Evolutionary conservation across 2,113 vertebrate genomes (phyloP).

Genomic region (Odocoileus hemionus): DNA sequence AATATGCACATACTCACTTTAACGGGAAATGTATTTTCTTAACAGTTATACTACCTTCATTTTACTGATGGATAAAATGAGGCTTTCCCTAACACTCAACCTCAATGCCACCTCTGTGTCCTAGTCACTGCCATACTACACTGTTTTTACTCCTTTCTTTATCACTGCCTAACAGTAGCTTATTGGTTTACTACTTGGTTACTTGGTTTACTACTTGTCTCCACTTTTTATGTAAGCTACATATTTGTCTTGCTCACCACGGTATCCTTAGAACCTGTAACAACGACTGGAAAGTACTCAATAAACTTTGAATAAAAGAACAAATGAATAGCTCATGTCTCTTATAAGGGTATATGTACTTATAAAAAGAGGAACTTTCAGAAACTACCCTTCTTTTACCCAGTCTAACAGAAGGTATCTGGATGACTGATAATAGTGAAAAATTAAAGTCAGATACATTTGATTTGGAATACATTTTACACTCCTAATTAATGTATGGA

Average conservation of each 20-base stretch:
- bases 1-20: background rate
- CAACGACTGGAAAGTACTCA: background rate
- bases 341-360: background rate
- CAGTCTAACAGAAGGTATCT: background rate
- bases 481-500: background rate
- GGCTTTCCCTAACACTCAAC: background rate
- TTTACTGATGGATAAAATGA: background rate
- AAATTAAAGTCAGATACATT: background rate
- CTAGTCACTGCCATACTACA: background rate
- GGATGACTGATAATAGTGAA: background rate
- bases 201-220: background rate
- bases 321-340: background rate
- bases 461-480: background rate
- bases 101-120: background rate
- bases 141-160: background rate
- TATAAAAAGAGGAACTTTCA: background rate
- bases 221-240: background rate
- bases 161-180: background rate
- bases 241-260: background rate
- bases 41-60: background rate
- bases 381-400: background rate
- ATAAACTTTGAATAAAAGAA: background rate
- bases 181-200: background rate
- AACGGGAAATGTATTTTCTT: background rate
- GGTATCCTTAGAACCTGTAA: background rate